Conservation (phyloP, 2,888 invertebrate species). For the Falcaria lacertinaria region DNA sequence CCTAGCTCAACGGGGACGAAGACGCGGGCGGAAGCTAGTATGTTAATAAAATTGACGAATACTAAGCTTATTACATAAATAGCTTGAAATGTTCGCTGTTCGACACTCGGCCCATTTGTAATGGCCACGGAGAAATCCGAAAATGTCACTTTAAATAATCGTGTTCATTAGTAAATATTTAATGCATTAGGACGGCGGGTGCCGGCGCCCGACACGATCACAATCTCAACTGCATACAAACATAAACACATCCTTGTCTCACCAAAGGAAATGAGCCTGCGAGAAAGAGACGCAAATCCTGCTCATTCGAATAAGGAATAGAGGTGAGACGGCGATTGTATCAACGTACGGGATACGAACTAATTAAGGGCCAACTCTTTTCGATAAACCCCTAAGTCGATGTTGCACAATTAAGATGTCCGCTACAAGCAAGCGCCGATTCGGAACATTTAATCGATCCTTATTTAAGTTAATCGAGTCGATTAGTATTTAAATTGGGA, state of each 20-base stretch:
- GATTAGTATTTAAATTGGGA: conserved; percentile 64
- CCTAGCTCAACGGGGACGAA: too few relatives aligned
- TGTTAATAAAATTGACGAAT: too few relatives aligned
- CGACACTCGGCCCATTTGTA: conserved; percentile 38
- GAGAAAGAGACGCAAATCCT: conserved; percentile 33
- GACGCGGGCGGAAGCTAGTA: too few relatives aligned
- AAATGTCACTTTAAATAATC: conserved; percentile 78
- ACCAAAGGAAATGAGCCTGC: conserved; percentile 10
- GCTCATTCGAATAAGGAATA: conserved; percentile 50
- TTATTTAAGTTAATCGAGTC: conserved; percentile 40
- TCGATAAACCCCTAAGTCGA: conserved; percentile 38
- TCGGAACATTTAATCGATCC: conserved; percentile 54
- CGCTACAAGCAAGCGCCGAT: conserved; percentile 48
- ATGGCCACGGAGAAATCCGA: conserved; percentile 61
- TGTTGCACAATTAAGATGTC: conserved; percentile 62
- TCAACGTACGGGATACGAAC: conserved; percentile 64
- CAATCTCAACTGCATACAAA: conserved; percentile 47
- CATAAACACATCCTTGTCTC: conserved; percentile 42
- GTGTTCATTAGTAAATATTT: conserved; percentile 78
- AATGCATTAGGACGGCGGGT: conserved; percentile 73
- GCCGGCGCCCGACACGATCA: conserved; percentile 69
- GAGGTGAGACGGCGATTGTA: conserved; percentile 65
- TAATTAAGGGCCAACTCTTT: conserved; percentile 60
- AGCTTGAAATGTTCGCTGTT: conserved; percentile 20
- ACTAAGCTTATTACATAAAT: too few relatives aligned